A percentile compares a stretch with the other conserved stretches of the same genome.
Evolutionary conservation across 2,113 vertebrate species (phyloP).

Genomic region (Clarias batrachus): DNA sequence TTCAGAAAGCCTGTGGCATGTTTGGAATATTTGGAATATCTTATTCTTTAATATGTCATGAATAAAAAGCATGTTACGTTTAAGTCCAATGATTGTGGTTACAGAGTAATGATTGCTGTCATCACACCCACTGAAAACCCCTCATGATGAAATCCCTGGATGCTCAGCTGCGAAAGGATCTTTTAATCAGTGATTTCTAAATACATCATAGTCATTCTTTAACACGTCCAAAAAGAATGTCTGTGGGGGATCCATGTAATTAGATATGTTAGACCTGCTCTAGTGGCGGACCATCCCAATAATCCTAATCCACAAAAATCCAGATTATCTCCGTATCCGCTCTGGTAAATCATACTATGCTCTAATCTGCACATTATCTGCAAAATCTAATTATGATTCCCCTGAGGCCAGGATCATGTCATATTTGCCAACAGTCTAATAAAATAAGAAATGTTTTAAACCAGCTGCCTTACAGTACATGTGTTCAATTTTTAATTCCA

Average conservation of each 20-base stretch:
- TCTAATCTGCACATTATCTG: conserved; percentile 45
- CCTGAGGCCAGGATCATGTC: conserved; percentile 34
- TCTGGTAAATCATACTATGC: conserved; percentile 34
- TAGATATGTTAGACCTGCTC: neutral
- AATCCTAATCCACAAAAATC: conserved; percentile 52
- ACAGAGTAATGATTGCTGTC: neutral
- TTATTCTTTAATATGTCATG: neutral
- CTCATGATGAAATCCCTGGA: neutral
- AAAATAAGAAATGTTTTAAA: neutral
- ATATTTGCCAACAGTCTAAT: neutral
- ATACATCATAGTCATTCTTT: neutral
- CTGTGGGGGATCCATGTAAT: neutral
- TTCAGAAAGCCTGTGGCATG: neutral
- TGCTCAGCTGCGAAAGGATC: neutral
- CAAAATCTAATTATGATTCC: conserved; percentile 48
- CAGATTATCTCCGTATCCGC: conserved; percentile 43
- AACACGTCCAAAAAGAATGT: neutral
- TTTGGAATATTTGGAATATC: neutral
- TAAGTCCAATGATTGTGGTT: neutral
- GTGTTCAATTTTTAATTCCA: neutral
- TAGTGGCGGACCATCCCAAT: neutral
- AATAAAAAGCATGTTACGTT: neutral
- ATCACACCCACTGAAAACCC: neutral
- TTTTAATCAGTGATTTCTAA: neutral
- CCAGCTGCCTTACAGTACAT: neutral